A percentile compares a stretch with the other conserved stretches of the same genome.
Conservation (phyloP, 2,888 invertebrate genomes). For the Pyrocoelia pectoralis region DNA sequence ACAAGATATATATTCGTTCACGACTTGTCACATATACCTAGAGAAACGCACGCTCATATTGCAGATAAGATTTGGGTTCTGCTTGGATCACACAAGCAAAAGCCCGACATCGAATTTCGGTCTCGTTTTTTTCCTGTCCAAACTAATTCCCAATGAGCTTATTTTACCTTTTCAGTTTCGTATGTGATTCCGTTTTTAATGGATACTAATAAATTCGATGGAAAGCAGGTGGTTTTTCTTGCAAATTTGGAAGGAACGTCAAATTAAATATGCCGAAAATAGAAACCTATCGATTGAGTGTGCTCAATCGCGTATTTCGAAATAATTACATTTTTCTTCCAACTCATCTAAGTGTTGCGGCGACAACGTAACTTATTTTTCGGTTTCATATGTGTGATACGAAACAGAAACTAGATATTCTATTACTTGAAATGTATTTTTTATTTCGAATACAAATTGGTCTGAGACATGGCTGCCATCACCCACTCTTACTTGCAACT, state of each 20-base stretch:
- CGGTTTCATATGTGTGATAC: constrained; percentile 8
- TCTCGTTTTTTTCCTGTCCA: constrained; percentile 19
- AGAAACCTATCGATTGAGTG: background rate
- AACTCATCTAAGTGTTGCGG: background rate
- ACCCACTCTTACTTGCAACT: constrained; percentile 40
- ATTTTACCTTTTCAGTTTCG: constrained; percentile 7
- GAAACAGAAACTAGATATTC: constrained; percentile 19
- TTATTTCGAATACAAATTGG: constrained; percentile 40
- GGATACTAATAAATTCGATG: constrained; percentile 2
- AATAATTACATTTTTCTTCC: background rate
- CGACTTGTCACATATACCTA: constrained; percentile 55
- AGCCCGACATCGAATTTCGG: constrained; percentile 19
- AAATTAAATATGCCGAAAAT: background rate
- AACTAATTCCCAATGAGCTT: constrained; percentile 17
- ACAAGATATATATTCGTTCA: constrained; percentile 55
- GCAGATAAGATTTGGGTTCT: constrained; percentile 51
- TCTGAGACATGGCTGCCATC: constrained; percentile 43
- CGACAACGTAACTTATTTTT: constrained; percentile 8
- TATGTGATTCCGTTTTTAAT: constrained; percentile 6
- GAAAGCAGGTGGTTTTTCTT: background rate
- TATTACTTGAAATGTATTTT: constrained; percentile 26
- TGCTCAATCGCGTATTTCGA: background rate
- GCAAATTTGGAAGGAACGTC: background rate
- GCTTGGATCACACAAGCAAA: constrained; percentile 16
- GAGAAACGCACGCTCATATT: constrained; percentile 49